phyloP scores from a whole-genome alignment of 2,797 vertebrate genomes.

The Acropternis orthonyx region DNA sequence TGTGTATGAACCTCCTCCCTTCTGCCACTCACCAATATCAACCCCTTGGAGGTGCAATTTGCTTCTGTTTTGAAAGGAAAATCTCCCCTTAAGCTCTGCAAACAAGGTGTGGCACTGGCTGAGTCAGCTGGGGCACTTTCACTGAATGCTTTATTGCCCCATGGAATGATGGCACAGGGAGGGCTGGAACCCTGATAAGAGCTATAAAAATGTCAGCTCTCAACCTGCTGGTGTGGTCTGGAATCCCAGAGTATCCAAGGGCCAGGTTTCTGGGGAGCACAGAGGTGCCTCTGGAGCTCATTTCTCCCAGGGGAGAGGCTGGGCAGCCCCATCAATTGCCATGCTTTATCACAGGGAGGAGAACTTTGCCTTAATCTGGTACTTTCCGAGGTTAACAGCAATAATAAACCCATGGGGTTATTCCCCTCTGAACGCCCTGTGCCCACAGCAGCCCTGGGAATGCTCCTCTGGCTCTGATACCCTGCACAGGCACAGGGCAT shows the following conservation, averaged over 20 bases:
- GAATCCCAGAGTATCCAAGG: background rate
- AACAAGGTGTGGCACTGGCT: background rate
- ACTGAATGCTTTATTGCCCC: background rate
- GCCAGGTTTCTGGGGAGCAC: background rate
- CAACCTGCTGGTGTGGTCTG: background rate
- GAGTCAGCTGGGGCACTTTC: background rate
- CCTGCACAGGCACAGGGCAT: too few species aligned
- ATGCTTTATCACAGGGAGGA: background rate
- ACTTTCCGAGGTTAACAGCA: background rate
- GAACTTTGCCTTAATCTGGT: background rate
- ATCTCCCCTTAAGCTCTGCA: background rate
- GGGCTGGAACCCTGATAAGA: background rate
- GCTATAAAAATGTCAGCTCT: background rate
- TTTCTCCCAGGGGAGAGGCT: background rate
- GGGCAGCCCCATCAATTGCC: background rate
- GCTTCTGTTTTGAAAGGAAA: background rate
- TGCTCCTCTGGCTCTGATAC: fast-evolving
- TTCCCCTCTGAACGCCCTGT: background rate
- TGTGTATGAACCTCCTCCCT: background rate
- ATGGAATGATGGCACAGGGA: background rate
- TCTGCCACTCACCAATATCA: background rate
- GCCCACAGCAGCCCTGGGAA: background rate
- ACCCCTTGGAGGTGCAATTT: background rate
- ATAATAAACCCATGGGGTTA: background rate
- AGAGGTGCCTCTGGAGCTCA: background rate